Base-by-base conservation (phyloP, 2,113 vertebrate species). In the Ceyx margarethae region DNA sequence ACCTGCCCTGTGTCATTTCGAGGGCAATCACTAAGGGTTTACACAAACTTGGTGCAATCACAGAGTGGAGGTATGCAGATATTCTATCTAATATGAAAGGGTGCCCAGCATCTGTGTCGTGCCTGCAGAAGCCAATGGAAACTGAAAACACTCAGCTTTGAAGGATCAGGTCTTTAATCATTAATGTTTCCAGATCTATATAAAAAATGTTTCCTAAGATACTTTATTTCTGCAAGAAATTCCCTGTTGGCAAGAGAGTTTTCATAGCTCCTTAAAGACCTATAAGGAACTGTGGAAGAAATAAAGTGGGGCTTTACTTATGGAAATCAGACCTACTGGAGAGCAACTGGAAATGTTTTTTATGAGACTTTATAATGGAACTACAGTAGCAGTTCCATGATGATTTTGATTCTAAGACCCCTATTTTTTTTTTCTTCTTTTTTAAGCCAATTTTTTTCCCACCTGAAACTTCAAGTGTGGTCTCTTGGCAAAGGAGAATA, bases 151-250 rank as follows among this genome's bases (percentile, higher is more conserved):
- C 43, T 71, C 87, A 83, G 56, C 64, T 87, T 62, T 87, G 82
- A 85, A 91, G 87, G 75, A 94, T 85, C 64, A 89, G 68, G 29
- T 23, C 53, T 92, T 89, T 89, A 92, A 81, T 95, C 71, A 64
- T 81, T 91, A 97, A 93, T 73, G 73, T 95, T 96, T 97, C 90
- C 95, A 96, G 86, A 93, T 87, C 82, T 87, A 91, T 94, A 87
- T 96, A 96, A 97, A 97, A 90, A 87, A 89, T 25, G 37, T 97
- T 95, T 94, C 96, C 90, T 92, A 96, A 96, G 85, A 90, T 92
- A 83, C 81, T 95, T 95, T 85, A 90, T 89, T 95, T 96, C 83
- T 94, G 60, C 92, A 95, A 96, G 97, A 95, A 95, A 94, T 96
- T 96, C 95, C 88, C 94, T 95, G 67, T 93, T 96, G 93, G 95